Base-by-base conservation (phyloP, 2,888 invertebrate genomes). In the Zaprionus bogoriensis region DNA sequence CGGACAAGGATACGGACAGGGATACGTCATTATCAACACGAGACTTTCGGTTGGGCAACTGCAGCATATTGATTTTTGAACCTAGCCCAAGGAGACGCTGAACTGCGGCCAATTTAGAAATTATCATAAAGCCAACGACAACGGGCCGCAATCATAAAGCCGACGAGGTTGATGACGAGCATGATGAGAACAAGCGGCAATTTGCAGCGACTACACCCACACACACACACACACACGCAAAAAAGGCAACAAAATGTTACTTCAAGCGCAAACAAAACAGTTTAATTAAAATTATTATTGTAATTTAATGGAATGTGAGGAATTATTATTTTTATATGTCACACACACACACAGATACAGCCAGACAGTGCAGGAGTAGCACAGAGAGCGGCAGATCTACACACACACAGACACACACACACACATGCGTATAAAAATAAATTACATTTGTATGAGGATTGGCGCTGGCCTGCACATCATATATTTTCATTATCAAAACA, bases 401-500 rank as follows among this genome's bases (percentile, higher is more conserved):
- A 42, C 25, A 51, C 50, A 60, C 59, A 69, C 55, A 53, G 27
- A 23, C 51, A 47, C 48, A 64, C 47, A 63, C 41, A 65, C 57
- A 73, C 53, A 54, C 60, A 54, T 45, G 41, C 42, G 61, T 72
- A 85, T 85, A 76, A 78, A 87, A 85, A 85, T 87, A 87, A 87
- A 87, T 87, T 85, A 69, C 83, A 77, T 79, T 87, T 83, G 85
- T 87, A 84, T 84, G 82, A 87, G 86, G 82, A 79, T 76, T 75
- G 74, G 69, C 80, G 82, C 76, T 84, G 75, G 82, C 79, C 73
- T 76, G 82, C 81, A 82, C 80, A 79, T 84, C 81, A 87, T 87
- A 87, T 83, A 87, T 87, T 87, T 87, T 87, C 88, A 87, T 87
- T 87, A 87, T 83, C 84, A 86, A 78, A 86, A 83, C 83, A 83